Percentiles rank a stretch among this genome's conserved stretches.
phyloP scores from a whole-genome alignment of 2,113 vertebrate species.

The Spilogale gracilis region DNA sequence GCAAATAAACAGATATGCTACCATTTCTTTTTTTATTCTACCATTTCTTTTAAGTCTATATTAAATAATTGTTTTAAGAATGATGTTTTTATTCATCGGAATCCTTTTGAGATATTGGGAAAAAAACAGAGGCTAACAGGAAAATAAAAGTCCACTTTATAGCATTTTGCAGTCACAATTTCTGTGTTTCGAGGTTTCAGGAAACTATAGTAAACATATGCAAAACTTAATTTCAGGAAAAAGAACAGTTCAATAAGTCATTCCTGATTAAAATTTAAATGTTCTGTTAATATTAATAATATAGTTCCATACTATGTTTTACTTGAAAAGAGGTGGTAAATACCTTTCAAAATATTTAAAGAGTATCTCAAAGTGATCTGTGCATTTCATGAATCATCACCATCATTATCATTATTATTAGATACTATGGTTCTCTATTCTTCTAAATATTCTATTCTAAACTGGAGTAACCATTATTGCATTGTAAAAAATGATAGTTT shows the following conservation, averaged over 20 bases:
- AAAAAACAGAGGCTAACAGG: background rate
- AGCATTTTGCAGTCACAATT: background rate
- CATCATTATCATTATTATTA: background rate
- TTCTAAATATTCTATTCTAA: background rate
- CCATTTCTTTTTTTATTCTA: background rate
- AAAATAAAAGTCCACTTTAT: background rate
- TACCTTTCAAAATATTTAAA: conserved; percentile 26
- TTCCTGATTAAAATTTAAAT: conserved; percentile 9
- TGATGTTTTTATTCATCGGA: background rate
- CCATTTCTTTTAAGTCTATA: background rate
- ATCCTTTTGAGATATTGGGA: background rate
- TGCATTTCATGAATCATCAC: background rate
- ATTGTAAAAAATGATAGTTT: background rate
- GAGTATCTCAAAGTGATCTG: background rate
- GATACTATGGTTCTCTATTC: background rate
- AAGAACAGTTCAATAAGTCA: background rate
- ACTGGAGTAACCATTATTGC: background rate
- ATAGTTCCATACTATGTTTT: background rate
- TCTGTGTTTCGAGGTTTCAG: background rate
- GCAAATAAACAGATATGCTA: background rate
- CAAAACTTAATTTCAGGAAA: conserved; percentile 27
- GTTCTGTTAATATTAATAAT: background rate
- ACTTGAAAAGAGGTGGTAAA: background rate
- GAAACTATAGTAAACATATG: background rate
- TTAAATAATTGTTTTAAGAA: background rate